Percentiles rank a stretch among this genome's conserved stretches.
These are phyloP conservation scores for Diglossa cyanea DNA, from an alignment of 2,797 vertebrate genomes.

Conservation along the genomic window DNA sequence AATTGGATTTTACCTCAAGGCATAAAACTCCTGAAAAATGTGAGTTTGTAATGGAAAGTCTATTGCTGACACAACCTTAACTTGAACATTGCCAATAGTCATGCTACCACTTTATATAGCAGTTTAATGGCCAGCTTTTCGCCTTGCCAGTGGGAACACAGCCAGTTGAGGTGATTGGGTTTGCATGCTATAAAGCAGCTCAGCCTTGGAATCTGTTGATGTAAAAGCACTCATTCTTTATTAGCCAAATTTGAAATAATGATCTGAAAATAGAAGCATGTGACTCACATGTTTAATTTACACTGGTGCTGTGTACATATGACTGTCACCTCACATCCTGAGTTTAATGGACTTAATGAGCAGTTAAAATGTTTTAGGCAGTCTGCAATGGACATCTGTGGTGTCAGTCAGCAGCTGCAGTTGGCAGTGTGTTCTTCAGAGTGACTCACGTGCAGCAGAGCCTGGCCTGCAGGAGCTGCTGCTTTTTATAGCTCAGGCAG, in stretches of 20 bases:
- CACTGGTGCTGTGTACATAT: neutral
- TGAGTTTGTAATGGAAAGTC: conserved; percentile 33
- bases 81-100: conserved; percentile 34
- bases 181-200: conserved; percentile 35
- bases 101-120: conserved; percentile 50
- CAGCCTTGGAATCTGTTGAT: conserved; percentile 5
- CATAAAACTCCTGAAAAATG: conserved; percentile 36
- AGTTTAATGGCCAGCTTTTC: conserved; percentile 43
- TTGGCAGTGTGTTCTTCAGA: neutral
- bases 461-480: neutral
- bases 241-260: conserved; percentile 56
- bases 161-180: conserved; percentile 34
- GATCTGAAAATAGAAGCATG: conserved; percentile 31
- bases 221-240: conserved; percentile 30
- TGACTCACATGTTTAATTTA: conserved; percentile 28
- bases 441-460: neutral
- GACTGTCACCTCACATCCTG: neutral
- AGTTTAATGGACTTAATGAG: conserved; percentile 27
- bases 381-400: neutral
- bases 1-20: conserved; percentile 32
- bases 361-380: conserved; percentile 11
- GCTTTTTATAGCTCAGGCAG: neutral
- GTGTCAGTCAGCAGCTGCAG: conserved; percentile 12
- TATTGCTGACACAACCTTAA: conserved; percentile 58
- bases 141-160: conserved; percentile 19